Conservation (phyloP, 1,140 invertebrate species). For the Aphidius ervi region DNA sequence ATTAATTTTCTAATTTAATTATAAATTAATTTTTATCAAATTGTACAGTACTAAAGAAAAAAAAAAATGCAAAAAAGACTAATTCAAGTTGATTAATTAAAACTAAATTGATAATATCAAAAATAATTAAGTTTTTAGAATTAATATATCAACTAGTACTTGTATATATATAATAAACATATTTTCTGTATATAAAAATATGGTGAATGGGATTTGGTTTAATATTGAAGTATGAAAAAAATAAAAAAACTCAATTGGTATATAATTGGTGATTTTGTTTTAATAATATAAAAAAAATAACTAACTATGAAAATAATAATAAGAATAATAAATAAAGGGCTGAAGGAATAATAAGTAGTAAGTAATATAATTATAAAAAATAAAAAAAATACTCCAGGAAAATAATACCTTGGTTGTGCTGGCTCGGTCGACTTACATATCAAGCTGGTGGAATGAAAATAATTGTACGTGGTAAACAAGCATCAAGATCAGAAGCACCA, state of each 20-base stretch:
- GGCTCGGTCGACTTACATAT: conserved; percentile 68
- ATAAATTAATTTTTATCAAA: background rate
- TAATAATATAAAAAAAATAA: background rate
- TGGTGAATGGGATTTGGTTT: conserved; percentile 30
- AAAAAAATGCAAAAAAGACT: background rate
- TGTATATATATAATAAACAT: too few species aligned
- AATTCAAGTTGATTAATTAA: too few species aligned
- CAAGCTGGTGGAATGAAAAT: conserved; percentile 75
- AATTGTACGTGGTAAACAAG: conserved; percentile 70
- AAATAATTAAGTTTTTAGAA: too few species aligned
- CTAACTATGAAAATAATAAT: conserved; percentile 4
- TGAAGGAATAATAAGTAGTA: background rate
- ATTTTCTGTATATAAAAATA: conserved; percentile 11
- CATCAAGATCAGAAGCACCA: conserved; percentile 68
- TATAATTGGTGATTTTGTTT: too few species aligned
- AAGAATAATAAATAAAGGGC: background rate
- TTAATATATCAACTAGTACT: too few species aligned
- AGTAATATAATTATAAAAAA: conserved; percentile 4
- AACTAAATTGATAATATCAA: too few species aligned
- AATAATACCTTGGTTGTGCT: conserved; percentile 62
- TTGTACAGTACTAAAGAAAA: too few species aligned
- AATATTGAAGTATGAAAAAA: too few species aligned
- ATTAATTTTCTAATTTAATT: background rate
- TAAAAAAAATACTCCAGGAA: conserved; percentile 41
- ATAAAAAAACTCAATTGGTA: too few species aligned